A percentile compares a stretch with the other conserved stretches of the same genome.
These are phyloP conservation scores for Cossypha caffra DNA, from an alignment of 2,797 vertebrate genomes.

Conservation along the genomic window DNA sequence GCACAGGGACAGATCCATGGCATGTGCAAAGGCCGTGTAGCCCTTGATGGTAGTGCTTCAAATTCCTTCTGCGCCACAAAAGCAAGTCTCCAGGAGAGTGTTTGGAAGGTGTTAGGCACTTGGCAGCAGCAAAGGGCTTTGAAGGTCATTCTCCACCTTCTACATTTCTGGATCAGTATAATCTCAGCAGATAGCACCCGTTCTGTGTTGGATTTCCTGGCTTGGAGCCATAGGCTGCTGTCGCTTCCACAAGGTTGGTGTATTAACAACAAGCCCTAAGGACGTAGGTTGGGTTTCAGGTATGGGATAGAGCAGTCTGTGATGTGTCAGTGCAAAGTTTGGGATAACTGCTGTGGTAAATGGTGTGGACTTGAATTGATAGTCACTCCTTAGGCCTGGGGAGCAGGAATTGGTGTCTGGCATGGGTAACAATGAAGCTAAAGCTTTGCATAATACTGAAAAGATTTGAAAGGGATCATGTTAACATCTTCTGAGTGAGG, in stretches of 20 bases:
- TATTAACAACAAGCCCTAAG: background rate
- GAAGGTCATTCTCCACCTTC: background rate
- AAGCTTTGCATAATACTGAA: background rate
- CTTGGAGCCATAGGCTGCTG: background rate
- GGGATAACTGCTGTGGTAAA: background rate
- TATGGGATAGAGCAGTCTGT: background rate
- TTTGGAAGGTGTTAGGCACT: background rate
- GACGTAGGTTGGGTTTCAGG: accelerated
- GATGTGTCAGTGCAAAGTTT: background rate
- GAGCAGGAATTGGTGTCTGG: background rate
- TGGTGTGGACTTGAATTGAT: background rate
- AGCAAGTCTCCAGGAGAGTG: background rate
- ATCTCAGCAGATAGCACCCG: background rate
- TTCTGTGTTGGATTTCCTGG: background rate
- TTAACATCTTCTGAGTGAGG: background rate
- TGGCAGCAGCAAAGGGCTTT: background rate
- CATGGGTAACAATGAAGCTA: background rate
- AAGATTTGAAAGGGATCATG: background rate
- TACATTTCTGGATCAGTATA: background rate
- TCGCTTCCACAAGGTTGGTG: background rate
- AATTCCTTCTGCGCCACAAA: background rate
- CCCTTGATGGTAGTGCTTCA: accelerated
- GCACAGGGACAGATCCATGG: background rate
- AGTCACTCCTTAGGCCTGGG: background rate
- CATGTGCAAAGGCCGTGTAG: accelerated